Base-by-base conservation (phyloP, 2,888 invertebrate species). In the Drosophila pseudotakahashii region DNA sequence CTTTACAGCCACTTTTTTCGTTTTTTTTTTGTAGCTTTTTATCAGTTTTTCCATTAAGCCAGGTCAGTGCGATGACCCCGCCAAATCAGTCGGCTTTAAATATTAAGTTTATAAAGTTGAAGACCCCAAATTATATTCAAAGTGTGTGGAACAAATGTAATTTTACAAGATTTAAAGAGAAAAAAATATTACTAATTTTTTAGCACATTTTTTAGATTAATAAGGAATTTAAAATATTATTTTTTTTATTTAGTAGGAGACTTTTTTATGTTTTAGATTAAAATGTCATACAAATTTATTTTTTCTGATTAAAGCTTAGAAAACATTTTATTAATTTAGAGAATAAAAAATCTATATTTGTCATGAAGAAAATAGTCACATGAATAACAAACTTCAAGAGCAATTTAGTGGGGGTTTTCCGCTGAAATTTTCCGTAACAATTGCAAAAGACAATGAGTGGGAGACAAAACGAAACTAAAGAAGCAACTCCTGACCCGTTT, bases 401-500 rank as follows among this genome's bases (percentile, higher is more conserved):
- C 76, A 74, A 75, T 72, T 80, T 81, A 54, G 57, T 67, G 47
- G 67, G 66, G 73, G 75, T 79, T 77, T 63, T 85, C 79, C 77
- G 64, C 57, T 63, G 69, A 70, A 77, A 71, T 79, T 85, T 85
- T 79, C 67, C 71, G 36, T 23, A 64, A 64, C 75, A 79, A 81
- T 77, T 77, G 69, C 63, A 37, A 67, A 67, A 79, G 79, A 82
- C 59, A 62, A 62, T 53, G 55, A 45, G 32, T 48, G 53, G 54
- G 48, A 42, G 55, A 53, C 26, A 52, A 59, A 64, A 42, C 47
- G n/a, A 37, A 58, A 23, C 48, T 7, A 45, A 52, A 53, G 48
- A 54, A 73, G 45, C 62, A 57, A 79, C 88, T 77, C 75, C 88
- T 82, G 82, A 87, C 82, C 82, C 48, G 73, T 78, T 86, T 81